Evolutionary conservation across 2,113 vertebrate species (phyloP).

Genomic region (Leucopsar rothschildi): DNA sequence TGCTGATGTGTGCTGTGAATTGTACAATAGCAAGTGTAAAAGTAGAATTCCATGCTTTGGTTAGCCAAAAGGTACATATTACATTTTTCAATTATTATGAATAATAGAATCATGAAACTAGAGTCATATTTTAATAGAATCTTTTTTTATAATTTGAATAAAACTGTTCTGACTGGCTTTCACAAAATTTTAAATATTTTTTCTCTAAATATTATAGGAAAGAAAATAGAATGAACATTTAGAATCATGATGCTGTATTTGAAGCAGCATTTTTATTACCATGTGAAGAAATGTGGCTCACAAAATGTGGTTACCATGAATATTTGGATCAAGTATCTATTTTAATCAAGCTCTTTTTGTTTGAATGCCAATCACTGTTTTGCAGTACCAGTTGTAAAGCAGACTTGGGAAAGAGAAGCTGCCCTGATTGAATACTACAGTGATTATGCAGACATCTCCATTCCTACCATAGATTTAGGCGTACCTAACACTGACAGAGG

Average conservation of each 20-base stretch:
- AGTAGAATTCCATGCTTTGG: not conserved
- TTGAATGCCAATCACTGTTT: not conserved
- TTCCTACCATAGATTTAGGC: constrained; percentile 90
- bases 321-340: not conserved
- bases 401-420: constrained; percentile 91
- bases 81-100: not conserved
- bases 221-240: not conserved
- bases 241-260: not conserved
- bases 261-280: not conserved
- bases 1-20: not conserved
- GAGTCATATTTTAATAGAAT: not conserved
- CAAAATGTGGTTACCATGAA: not conserved
- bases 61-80: not conserved
- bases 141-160: not conserved
- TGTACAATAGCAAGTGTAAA: not conserved
- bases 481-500: constrained; percentile 95
- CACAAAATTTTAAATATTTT: not conserved
- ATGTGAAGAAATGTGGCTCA: not conserved
- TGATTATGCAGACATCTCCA: constrained; percentile 83
- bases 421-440: constrained; percentile 90
- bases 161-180: not conserved
- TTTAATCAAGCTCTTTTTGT: not conserved
- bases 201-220: not conserved
- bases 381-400: constrained; percentile 93
- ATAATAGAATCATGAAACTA: not conserved